Evolutionary conservation across 2,113 vertebrate species (phyloP), one percentile per base, ranked within the genome.

Genomic region (Cettia cetti): DNA sequence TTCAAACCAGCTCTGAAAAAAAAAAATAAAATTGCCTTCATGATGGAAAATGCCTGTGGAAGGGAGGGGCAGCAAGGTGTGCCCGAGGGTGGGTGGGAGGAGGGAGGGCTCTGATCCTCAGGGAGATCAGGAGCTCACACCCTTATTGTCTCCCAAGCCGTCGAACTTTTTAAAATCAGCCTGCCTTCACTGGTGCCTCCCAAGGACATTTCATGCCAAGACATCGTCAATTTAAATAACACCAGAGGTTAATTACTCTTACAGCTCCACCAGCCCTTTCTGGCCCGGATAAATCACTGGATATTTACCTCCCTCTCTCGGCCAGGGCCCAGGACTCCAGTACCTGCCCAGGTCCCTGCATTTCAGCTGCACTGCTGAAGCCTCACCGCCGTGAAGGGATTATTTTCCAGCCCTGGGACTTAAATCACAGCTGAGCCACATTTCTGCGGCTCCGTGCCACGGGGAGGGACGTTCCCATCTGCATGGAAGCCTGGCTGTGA

Each of bases 221-320:
- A 53, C 56, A 39, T 86, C 76, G 72, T 92, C 82, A 54, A 77
- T 94, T 92, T 56, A 50, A 93, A 24, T 35, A 92, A 74, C 79
- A 42, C 63, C 82, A 52, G 82, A 89, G 86, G 76, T 96, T 94
- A 94, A 90, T 94, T 95, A 77, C 88, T 88, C 63, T 57, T 8
- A 1, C 16, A 60, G 57, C 79, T 94, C 68, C 75, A 65, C 61
- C 86, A 90, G 85, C 71, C 82, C 77, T 72, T 77, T 75, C 69
- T 35, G 64, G 68, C 39, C 60, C 3, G 7, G 42, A 37, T 42
- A 83, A 53, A 66, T 82, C 66, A 13, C 79, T 19, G 63, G 33
- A 1, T 69, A 15, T 88, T 94, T 80, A 23, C 87, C 60, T 76
- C 39, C 8, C 56, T 69, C 24, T 33, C 30, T 4, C 11, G 76